phyloP scores from a whole-genome alignment of 2,113 vertebrate species.

The Astur gentilis region DNA sequence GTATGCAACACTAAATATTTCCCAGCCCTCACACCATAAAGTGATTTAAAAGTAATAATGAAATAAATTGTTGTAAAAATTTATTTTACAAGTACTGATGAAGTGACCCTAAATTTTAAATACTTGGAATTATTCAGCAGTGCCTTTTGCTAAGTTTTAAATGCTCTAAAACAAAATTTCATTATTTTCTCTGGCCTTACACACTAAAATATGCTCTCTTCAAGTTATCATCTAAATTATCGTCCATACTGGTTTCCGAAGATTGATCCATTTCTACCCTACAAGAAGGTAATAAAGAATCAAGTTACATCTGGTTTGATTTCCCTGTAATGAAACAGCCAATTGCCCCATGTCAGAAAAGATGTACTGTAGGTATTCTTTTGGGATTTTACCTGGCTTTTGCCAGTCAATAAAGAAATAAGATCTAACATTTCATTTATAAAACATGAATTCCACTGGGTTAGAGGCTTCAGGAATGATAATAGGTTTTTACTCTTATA shows the following conservation, averaged over 20 bases:
- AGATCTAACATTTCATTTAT: conserved; percentile 58
- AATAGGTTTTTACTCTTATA: not conserved
- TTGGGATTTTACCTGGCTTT: conserved; percentile 52
- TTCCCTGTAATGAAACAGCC: conserved; percentile 50
- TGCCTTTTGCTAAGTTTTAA: not conserved
- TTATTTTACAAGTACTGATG: not conserved
- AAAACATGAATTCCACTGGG: conserved; percentile 57
- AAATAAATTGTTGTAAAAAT: not conserved
- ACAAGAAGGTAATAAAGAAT: conserved; percentile 44
- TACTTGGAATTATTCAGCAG: not conserved
- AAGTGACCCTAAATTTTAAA: not conserved
- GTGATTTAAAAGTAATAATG: not conserved
- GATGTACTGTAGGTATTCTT: conserved; percentile 52
- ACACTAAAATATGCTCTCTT: not conserved
- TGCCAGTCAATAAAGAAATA: conserved; percentile 60
- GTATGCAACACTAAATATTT: not conserved
- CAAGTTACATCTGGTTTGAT: conserved; percentile 40
- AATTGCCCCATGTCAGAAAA: conserved; percentile 60
- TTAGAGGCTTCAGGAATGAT: conserved; percentile 30
- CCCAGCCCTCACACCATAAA: not conserved
- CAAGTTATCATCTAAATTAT: conserved; percentile 6
- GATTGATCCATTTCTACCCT: conserved; percentile 14
- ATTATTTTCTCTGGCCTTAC: not conserved
- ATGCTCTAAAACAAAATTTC: not conserved
- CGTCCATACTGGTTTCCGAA: not conserved